phyloP scores from a whole-genome alignment of 2,888 invertebrate genomes.

The Drosophila mulleri region DNA sequence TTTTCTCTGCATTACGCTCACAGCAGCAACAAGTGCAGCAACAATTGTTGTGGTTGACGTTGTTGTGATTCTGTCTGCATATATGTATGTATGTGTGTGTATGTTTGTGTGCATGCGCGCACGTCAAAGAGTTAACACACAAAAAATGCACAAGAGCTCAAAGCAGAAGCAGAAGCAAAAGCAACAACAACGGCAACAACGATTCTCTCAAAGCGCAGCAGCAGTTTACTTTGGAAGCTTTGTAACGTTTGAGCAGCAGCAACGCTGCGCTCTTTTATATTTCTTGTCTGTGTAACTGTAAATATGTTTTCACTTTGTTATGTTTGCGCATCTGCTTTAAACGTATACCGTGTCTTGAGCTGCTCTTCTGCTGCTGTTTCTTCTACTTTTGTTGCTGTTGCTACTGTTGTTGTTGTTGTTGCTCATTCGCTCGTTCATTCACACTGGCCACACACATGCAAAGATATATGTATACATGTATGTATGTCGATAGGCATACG shows the following conservation, averaged over 20 bases:
- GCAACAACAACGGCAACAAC: conserved; percentile 34
- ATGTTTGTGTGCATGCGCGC: conserved; percentile 26
- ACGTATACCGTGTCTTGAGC: conserved; percentile 43
- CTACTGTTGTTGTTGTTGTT: conserved; percentile 20
- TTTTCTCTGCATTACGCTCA: neutral
- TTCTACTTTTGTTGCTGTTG: conserved; percentile 16
- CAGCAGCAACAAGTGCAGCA: conserved; percentile 50
- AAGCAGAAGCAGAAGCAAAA: conserved; percentile 18
- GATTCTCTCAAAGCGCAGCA: conserved; percentile 58
- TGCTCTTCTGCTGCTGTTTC: conserved; percentile 25
- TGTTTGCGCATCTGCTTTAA: conserved; percentile 74
- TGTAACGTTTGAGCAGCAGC: conserved; percentile 23
- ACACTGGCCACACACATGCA: conserved; percentile 43
- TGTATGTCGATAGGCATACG: neutral
- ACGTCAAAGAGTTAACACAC: conserved; percentile 53
- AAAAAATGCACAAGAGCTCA: conserved; percentile 44
- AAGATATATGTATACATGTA: neutral
- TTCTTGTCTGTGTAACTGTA: conserved; percentile 69
- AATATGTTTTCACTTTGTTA: conserved; percentile 80
- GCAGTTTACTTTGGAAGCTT: conserved; percentile 53
- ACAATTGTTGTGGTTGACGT: conserved; percentile 45
- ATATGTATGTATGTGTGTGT: neutral
- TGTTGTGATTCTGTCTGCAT: conserved; percentile 52
- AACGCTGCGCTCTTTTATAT: conserved; percentile 37
- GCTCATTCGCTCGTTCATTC: conserved; percentile 73